Base-by-base conservation (phyloP, 2,888 invertebrate species). In the Ichneumoninae sp. region DNA sequence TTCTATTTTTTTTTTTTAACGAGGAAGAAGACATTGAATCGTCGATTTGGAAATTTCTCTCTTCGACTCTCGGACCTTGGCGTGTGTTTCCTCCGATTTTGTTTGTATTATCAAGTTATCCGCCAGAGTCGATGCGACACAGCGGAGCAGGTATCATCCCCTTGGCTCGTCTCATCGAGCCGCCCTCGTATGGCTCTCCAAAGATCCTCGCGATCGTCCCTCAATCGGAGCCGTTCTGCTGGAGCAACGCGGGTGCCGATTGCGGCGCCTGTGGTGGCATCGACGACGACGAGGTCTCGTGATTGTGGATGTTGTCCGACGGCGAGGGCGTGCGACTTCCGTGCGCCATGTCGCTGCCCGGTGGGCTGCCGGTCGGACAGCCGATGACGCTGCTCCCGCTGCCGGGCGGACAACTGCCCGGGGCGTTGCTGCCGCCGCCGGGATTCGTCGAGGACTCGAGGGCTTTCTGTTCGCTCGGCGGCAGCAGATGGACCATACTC, bases 151-250 rank as follows among this genome's bases (percentile, higher is more conserved):
- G 66, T 68, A 75, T 72, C 50, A 80, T 76, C 66, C 79, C 75
- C 70, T 65, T 76, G 57, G 10, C 44, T 50, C 30, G 57, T 36
- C n/a, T 69, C 10, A 60, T 66, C 30, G 33, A 47, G 68, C 30
- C 26, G 1, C 10, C 50, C 47, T 69, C 66, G 4, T 69, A 16
- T 4, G 69, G 47, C 26, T 69, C 50, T n/a, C 69, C 16, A 5
- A 30, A 13, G 47, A 69, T 50, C 3, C 30, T 50, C 8, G 19
- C 69, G 69, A 26, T 47, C 69, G 47, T 44, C 16, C 30, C 88
- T 91, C 96, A 97, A 95, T 97, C 97, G 94, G 97, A 96, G 88
- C 97, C 97, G 94, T 97, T 97, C 93, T 97, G 97, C 90, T 97
- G 97, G 81, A 96, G 94, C 86, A 96, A 94, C 90, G 96, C 96